A percentile compares a stretch with the other conserved stretches of the same genome.
These are phyloP conservation scores for Strigops habroptila DNA, from an alignment of 2,113 vertebrate species.

Conservation along the genomic window DNA sequence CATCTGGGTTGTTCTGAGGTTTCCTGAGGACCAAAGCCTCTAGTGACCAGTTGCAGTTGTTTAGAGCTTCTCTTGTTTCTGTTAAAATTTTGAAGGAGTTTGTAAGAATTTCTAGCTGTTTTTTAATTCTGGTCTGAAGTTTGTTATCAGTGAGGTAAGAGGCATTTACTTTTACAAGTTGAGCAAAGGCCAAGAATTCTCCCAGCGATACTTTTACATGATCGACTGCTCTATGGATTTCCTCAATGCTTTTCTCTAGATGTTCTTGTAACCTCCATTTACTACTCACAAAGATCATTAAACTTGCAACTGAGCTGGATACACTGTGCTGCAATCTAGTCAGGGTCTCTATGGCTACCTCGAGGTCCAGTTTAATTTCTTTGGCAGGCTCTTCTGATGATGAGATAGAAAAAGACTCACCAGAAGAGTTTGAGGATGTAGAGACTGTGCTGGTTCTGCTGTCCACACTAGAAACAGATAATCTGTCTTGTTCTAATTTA, in stretches of 20 bases:
- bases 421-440: constrained; percentile 70
- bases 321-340: constrained; percentile 80
- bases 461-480: constrained; percentile 47
- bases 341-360: constrained; percentile 73
- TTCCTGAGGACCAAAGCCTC: constrained; percentile 76
- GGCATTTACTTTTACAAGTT: constrained; percentile 73
- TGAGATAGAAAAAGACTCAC: constrained; percentile 58
- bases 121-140: constrained; percentile 82
- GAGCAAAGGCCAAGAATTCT: constrained; percentile 83
- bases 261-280: constrained; percentile 84
- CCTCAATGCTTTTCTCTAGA: constrained; percentile 79
- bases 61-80: constrained; percentile 76
- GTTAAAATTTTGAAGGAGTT: constrained; percentile 84
- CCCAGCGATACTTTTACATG: constrained; percentile 72
- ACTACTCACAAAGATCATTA: constrained; percentile 92
- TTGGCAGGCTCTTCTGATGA: constrained; percentile 70
- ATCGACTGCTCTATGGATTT: constrained; percentile 79
- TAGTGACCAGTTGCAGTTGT: constrained; percentile 79
- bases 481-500: constrained; percentile 7
- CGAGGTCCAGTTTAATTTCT: constrained; percentile 77
- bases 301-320: constrained; percentile 71
- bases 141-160: constrained; percentile 74
- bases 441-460: constrained; percentile 79
- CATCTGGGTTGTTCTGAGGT: constrained; percentile 75
- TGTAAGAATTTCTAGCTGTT: constrained; percentile 82